Evolutionary conservation across 1,140 invertebrate species (phyloP).

Genomic region (Coptotermes formosanus): DNA sequence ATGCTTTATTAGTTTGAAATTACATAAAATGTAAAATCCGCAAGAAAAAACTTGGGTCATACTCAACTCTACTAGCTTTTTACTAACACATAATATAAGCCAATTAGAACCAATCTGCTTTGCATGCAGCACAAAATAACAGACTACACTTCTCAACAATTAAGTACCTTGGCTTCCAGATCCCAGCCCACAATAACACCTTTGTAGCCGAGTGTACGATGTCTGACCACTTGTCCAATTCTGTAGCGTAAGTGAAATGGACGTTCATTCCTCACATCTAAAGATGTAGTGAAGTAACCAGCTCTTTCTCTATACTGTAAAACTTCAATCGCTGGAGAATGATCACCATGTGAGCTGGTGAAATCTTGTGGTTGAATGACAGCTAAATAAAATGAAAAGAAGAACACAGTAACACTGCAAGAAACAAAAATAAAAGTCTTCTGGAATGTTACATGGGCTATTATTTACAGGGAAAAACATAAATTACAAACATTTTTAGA

Average conservation of each 20-base stretch:
- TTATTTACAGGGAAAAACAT: no score
- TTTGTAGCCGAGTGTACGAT: constrained; percentile 51
- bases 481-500: no score
- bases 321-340: constrained; percentile 51
- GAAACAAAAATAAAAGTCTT: no score
- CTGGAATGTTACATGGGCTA: no score
- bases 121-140: not conserved
- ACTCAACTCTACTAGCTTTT: no score
- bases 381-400: not conserved
- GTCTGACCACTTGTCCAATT: constrained; percentile 56
- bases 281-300: constrained; percentile 42
- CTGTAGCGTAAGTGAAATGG: constrained; percentile 49
- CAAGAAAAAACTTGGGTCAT: no score
- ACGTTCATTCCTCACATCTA: constrained; percentile 44
- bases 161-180: constrained; percentile 43
- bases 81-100: no score
- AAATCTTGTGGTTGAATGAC: not conserved
- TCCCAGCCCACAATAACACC: constrained; percentile 61
- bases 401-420: no score
- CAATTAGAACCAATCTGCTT: not conserved
- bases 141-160: not conserved
- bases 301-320: constrained; percentile 42
- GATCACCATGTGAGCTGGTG: constrained; percentile 38
- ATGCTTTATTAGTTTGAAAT: no score
- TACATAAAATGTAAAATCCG: no score